Percentiles rank a stretch among this genome's conserved stretches.
Evolutionary conservation across 1,140 invertebrate species (phyloP).

Genomic region (Pogonomyrmex barbatus): DNA sequence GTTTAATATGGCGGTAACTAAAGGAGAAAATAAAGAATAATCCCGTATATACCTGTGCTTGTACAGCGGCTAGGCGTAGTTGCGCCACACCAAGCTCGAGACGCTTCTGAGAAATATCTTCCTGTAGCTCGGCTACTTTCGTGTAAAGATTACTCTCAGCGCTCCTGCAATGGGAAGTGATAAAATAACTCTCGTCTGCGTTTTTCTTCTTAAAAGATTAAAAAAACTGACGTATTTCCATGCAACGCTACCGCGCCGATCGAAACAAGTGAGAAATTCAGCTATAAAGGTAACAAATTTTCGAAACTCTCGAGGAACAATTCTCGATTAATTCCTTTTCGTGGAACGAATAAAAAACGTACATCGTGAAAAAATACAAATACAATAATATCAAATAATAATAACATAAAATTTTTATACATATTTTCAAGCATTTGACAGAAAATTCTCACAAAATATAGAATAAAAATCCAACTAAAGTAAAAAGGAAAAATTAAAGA

Average conservation of each 20-base stretch:
- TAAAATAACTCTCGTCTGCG: conserved; percentile 14
- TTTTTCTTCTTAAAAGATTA: conserved; percentile 43
- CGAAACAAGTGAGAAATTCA: conserved; percentile 2
- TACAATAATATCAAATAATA: background rate
- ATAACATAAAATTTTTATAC: background rate
- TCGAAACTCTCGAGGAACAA: background rate
- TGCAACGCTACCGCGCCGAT: background rate
- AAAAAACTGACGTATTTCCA: conserved; percentile 39
- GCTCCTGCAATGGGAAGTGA: conserved; percentile 86
- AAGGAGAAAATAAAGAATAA: conserved; percentile 21
- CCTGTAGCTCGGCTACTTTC: conserved; percentile 97
- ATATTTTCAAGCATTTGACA: background rate
- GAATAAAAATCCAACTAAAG: background rate
- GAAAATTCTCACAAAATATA: background rate
- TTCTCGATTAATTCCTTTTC: background rate
- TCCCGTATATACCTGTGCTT: conserved; percentile 93
- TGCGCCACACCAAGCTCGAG: conserved; percentile 96
- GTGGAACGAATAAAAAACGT: background rate
- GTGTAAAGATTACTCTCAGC: conserved; percentile 94
- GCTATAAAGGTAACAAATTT: background rate
- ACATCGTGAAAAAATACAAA: background rate
- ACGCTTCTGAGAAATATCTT: conserved; percentile 97
- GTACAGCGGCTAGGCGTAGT: conserved; percentile 94
- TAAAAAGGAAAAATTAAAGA: background rate
- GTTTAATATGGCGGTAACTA: background rate